A percentile compares a stretch with the other conserved stretches of the same genome.
These are phyloP conservation scores for Eulemur mongoz DNA, from an alignment of 2,797 vertebrate genomes.

Conservation along the genomic window DNA sequence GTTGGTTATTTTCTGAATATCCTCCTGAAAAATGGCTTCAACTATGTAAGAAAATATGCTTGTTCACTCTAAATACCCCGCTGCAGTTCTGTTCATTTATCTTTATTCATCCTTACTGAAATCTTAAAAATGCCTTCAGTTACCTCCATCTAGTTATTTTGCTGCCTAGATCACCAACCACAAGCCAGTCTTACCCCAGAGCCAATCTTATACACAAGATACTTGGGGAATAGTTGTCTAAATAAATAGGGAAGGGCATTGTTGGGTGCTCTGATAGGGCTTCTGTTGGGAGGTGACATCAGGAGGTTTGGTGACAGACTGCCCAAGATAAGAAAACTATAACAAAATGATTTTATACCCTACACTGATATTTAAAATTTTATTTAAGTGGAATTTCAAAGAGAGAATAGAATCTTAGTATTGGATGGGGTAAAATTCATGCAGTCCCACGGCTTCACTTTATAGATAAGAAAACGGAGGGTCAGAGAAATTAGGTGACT, in stretches of 20 bases:
- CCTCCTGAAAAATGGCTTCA: not conserved
- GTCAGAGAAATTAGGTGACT: not conserved
- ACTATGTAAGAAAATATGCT: not conserved
- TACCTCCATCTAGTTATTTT: not conserved
- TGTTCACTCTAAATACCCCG: not conserved
- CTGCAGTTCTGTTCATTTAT: not conserved
- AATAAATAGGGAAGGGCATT: not conserved
- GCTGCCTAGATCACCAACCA: not conserved
- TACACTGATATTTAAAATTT: not conserved
- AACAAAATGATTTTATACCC: not conserved
- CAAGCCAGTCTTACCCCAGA: not conserved
- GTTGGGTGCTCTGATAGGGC: no score
- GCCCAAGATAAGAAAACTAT: not conserved
- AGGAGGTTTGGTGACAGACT: not conserved
- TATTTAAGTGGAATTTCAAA: not conserved
- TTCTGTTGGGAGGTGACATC: not conserved
- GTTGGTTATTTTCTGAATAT: not conserved
- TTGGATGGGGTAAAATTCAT: not conserved
- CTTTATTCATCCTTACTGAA: not conserved
- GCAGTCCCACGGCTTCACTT: not conserved
- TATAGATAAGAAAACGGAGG: not conserved
- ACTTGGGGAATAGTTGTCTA: not conserved
- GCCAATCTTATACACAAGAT: not conserved
- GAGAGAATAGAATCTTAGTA: not conserved
- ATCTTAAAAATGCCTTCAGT: not conserved